Conservation (phyloP, 2,797 vertebrate species). For the Caiman crocodilus region DNA sequence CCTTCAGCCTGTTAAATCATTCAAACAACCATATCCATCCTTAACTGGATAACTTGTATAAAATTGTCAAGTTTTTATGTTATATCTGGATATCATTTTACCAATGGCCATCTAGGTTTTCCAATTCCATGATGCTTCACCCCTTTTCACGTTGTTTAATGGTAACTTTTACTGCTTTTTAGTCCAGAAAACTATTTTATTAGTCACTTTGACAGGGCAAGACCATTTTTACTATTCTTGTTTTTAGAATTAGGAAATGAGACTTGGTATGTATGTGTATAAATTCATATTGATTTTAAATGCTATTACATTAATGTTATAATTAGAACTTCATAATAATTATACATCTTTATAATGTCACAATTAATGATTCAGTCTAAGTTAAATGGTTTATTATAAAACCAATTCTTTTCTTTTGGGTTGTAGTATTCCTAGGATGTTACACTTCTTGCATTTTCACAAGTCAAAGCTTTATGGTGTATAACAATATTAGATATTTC, state of each 20-base stretch:
- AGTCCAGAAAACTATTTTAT: not conserved
- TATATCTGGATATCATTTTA: not conserved
- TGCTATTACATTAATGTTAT: not conserved
- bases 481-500: slow-evolving; percentile 16
- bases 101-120: not conserved
- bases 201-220: fast-evolving
- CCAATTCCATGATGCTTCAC: fast-evolving
- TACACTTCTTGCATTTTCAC: too few species aligned
- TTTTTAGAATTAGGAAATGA: not conserved
- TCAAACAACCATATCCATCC: too few species aligned
- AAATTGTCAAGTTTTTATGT: not conserved
- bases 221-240: not conserved
- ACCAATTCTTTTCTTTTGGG: too few species aligned
- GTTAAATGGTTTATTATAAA: too few species aligned
- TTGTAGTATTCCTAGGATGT: too few species aligned
- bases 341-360: not conserved
- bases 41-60: not conserved
- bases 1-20: too few species aligned
- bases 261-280: not conserved
- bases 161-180: not conserved
- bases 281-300: not conserved
- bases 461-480: too few species aligned
- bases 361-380: too few species aligned
- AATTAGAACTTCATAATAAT: not conserved
- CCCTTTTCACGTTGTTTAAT: fast-evolving